These are phyloP conservation scores for Labeo rohita DNA, from an alignment of 2,113 vertebrate genomes.

Conservation along the genomic window DNA sequence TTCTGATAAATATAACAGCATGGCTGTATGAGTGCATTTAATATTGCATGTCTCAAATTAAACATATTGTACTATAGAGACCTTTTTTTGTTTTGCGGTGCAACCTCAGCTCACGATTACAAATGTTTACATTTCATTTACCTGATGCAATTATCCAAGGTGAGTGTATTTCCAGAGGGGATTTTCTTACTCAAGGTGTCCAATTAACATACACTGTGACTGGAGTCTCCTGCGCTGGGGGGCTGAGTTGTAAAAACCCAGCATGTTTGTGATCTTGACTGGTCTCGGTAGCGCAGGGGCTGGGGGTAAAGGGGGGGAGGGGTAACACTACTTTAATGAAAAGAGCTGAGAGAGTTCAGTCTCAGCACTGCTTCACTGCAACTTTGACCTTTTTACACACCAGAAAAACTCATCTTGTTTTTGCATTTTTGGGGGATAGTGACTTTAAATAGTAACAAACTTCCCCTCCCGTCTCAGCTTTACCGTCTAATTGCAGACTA, in stretches of 20 bases:
- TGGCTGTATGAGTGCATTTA: background rate
- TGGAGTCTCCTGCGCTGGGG: slow-evolving; percentile 58
- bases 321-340: slow-evolving; percentile 70
- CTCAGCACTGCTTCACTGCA: slow-evolving; percentile 58
- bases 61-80: background rate
- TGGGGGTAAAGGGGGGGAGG: slow-evolving; percentile 22
- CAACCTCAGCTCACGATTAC: slow-evolving; percentile 19
- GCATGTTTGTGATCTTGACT: slow-evolving; percentile 73
- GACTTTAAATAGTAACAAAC: slow-evolving; percentile 18
- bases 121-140: slow-evolving; percentile 62
- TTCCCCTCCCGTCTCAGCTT: background rate
- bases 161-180: slow-evolving; percentile 64
- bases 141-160: slow-evolving; percentile 56
- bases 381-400: slow-evolving; percentile 42
- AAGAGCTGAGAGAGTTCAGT: slow-evolving; percentile 64
- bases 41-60: background rate
- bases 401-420: background rate
- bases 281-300: slow-evolving; percentile 61
- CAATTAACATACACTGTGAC: slow-evolving; percentile 74
- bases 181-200: slow-evolving; percentile 71
- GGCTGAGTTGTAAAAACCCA: slow-evolving; percentile 61
- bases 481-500: slow-evolving; percentile 48
- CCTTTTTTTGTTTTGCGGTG: slow-evolving; percentile 6
- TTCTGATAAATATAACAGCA: background rate
- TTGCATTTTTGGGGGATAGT: background rate